Evolutionary conservation across 1,140 invertebrate species (phyloP), one percentile per base, ranked within the genome.

Genomic region (Cecropterus lyciades): DNA sequence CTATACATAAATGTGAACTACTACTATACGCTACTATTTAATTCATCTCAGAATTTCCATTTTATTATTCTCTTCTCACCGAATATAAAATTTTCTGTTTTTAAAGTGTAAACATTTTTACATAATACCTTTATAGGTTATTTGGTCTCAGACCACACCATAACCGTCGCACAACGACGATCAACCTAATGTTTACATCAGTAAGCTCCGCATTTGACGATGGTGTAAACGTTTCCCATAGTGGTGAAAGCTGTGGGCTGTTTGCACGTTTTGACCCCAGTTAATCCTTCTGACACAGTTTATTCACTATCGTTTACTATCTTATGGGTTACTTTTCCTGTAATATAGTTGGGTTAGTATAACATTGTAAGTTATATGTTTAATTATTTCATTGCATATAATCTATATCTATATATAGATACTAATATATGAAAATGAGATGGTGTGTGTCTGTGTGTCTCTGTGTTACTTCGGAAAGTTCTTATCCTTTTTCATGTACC

Each of bases 231-330:
- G 55, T n/a, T 45, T 45, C 55, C 20, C 55, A 45, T 59, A 30
- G 42, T 27, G 42, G 56, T 59, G 56, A 59, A 59, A 59, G 42
- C 56, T 14, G 20, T 42, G 40, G 53, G 9, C 62, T 48, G 24
- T 53, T 53, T 40, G 30, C 57, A 56, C 65, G 48, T 20, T 30
- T 33, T 69, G 62, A 68, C 70, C 33, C 33, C 33, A 37, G 33
- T n/a, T 37, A 37, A 37, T 37, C 33, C 33, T 37, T 37, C 10
- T n/a, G 11, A 1, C 9, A 1, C 11, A 37, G 11, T 37, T 37
- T 37, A 7, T 37, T 37, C 10, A 37, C 33, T 37, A 37, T 37
- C 33, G 9, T n/a, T 37, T 37, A 37, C 27, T 30, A 30, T 7
- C 20, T 33, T 37, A 37, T 37, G 33, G 11, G 33, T 37, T 30